A percentile compares a stretch with the other conserved stretches of the same genome.
These are phyloP conservation scores for Aleiodes testaceus DNA, from an alignment of 2,888 invertebrate species.

Conservation along the genomic window DNA sequence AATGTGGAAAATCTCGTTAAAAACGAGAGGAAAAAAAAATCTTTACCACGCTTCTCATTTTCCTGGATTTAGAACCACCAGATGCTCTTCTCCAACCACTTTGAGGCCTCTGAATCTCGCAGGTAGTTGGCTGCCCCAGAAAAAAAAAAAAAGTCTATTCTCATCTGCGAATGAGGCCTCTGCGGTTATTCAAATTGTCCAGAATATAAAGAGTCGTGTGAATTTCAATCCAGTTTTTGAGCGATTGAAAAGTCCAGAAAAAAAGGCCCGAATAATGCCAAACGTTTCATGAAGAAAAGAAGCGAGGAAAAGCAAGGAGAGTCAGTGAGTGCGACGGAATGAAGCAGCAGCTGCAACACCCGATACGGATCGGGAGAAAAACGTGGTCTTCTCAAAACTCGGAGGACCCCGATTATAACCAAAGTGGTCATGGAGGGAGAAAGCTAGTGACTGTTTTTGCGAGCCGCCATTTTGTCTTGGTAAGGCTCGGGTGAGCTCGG, in stretches of 20 bases:
- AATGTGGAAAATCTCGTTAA: neutral
- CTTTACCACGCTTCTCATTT: slow-evolving; percentile 26
- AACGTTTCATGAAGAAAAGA: neutral
- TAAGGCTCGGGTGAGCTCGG: slow-evolving; percentile 52
- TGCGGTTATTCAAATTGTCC: slow-evolving; percentile 13
- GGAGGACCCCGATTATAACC: slow-evolving; percentile 53
- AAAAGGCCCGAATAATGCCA: neutral
- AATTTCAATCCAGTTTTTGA: slow-evolving; percentile 9
- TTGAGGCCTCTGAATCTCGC: neutral
- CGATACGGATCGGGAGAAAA: slow-evolving; percentile 62
- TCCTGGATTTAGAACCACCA: slow-evolving; percentile 21
- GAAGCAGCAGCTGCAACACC: slow-evolving; percentile 71
- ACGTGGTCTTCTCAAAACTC: slow-evolving; percentile 49
- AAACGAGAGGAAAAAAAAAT: slow-evolving; percentile 11
- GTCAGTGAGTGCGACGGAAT: slow-evolving; percentile 50
- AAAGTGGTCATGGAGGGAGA: slow-evolving; percentile 52
- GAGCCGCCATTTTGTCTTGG: neutral
- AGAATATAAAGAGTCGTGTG: neutral
- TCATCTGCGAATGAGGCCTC: neutral
- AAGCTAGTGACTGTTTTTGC: slow-evolving; percentile 31
- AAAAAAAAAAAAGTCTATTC: neutral
- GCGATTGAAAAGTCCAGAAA: neutral
- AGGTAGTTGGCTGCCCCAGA: slow-evolving; percentile 4
- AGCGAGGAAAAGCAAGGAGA: slow-evolving; percentile 2
- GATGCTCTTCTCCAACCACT: slow-evolving; percentile 20